phyloP scores from a whole-genome alignment of 2,797 vertebrate species.

The Clarias fuscus region DNA sequence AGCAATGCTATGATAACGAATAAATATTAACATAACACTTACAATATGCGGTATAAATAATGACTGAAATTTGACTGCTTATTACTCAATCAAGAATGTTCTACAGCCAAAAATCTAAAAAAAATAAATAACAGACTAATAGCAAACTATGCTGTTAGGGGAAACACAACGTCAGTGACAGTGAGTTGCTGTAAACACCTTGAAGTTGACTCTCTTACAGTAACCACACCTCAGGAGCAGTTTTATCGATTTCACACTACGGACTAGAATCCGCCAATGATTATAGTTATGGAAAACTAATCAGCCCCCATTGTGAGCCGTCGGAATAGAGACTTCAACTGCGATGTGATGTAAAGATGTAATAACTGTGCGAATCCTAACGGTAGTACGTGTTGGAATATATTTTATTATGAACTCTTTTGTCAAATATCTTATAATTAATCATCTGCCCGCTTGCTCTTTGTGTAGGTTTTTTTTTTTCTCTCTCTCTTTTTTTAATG shows the following conservation, averaged over 20 bases:
- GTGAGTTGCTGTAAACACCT: not conserved
- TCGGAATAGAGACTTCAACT: not conserved
- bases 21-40: too few species aligned
- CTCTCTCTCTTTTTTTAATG: not conserved
- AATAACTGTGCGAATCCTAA: not conserved
- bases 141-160: not conserved
- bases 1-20: too few species aligned
- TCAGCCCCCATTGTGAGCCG: not conserved
- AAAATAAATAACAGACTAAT: not conserved
- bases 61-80: too few species aligned
- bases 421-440: not conserved
- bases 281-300: not conserved
- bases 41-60: too few species aligned
- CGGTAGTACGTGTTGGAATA: not conserved
- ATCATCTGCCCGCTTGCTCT: not conserved
- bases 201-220: not conserved
- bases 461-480: not conserved
- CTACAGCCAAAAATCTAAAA: too few species aligned
- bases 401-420: not conserved
- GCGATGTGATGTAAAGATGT: not conserved
- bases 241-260: not conserved
- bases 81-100: too few species aligned
- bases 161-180: not conserved
- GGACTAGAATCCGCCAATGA: not conserved
- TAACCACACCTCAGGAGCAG: not conserved